These are phyloP conservation scores for Syngnathus scovelli DNA, from an alignment of 2,113 vertebrate species.

Conservation along the genomic window DNA sequence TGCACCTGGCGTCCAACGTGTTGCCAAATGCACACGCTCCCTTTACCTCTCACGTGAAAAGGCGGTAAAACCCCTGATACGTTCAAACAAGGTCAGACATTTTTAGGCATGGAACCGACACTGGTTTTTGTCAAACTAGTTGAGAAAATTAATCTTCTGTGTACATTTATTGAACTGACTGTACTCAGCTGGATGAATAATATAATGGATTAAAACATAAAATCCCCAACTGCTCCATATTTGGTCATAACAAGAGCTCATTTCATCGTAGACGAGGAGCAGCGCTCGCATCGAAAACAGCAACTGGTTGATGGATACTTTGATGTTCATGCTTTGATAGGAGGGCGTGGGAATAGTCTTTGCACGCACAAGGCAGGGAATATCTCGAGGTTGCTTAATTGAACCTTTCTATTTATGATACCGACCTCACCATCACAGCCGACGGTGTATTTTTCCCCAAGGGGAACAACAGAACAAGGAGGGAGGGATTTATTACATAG, in stretches of 20 bases:
- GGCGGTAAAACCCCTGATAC: neutral
- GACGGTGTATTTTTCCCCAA: slow-evolving; percentile 28
- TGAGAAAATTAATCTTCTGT: slow-evolving; percentile 19
- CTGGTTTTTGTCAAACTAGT: neutral
- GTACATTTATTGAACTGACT: slow-evolving; percentile 21
- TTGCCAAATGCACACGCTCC: slow-evolving; percentile 25
- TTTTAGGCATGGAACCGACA: slow-evolving; percentile 8
- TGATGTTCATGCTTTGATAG: slow-evolving; percentile 53
- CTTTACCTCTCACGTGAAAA: slow-evolving; percentile 2
- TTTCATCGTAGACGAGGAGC: neutral
- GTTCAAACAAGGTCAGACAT: neutral
- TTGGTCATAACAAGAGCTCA: neutral
- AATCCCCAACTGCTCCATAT: slow-evolving; percentile 26
- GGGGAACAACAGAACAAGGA: slow-evolving; percentile 29
- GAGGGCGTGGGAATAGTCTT: slow-evolving; percentile 55
- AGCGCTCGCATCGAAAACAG: slow-evolving; percentile 15
- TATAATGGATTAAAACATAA: slow-evolving; percentile 12
- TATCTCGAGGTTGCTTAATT: slow-evolving; percentile 55
- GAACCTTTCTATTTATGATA: slow-evolving; percentile 63
- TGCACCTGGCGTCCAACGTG: slow-evolving; percentile 20
- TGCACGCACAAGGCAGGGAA: slow-evolving; percentile 44
- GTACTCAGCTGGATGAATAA: slow-evolving; percentile 7
- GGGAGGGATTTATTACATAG: slow-evolving; percentile 45
- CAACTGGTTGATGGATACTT: slow-evolving; percentile 48
- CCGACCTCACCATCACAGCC: slow-evolving; percentile 40